Evolutionary conservation across 1,140 invertebrate genomes (phyloP), one percentile per base, ranked within the genome.

Genomic region (Metopolophium dirhodum): DNA sequence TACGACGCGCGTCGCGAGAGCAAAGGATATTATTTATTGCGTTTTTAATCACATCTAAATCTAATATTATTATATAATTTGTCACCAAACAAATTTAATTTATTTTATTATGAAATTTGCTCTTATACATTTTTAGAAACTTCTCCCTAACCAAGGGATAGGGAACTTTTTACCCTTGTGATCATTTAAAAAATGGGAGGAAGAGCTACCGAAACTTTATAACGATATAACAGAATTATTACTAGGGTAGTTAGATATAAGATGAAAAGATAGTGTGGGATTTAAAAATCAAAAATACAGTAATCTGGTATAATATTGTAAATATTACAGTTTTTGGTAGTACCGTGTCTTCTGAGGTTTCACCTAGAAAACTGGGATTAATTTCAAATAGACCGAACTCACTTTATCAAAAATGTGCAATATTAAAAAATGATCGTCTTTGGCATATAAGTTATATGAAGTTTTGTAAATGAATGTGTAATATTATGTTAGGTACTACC

Each of bases 251-350:
- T 68, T n/a, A 11, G 30, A 3, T 68, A 68, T n/a, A n/a, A 68
- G 14, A n/a, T 68, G 61, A 6, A 68, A 77, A 77, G 4, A 77
- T 77, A n/a, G n/a, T 18, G n/a, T 77, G 14, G 14, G n/a, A 77
- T 77, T 77, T n/a, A 77, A 77, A 77, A 77, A n/a, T 77, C 61
- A 77, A 77, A 77, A 77, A 77, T 77, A 77, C 30, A 77, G 61
- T 35, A n/a, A 77, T 77, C n/a, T 14, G 4, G 6, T 77, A n/a
- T 9, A 54, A 23, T 77, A 68, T 9, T 30, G n/a, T n/a, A n/a
- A 77, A 18, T 77, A 77, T 18, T n/a, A 35, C n/a, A n/a, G 14
- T 77, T n/a, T 77, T 18, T n/a, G n/a, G 14, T n/a, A n/a, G n/a
- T 18, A 68, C n/a, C 30, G 61, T 6, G 30, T 68, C 30, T 68